phyloP scores from a whole-genome alignment of 2,113 vertebrate genomes.

The Erythrolamprus reginae region DNA sequence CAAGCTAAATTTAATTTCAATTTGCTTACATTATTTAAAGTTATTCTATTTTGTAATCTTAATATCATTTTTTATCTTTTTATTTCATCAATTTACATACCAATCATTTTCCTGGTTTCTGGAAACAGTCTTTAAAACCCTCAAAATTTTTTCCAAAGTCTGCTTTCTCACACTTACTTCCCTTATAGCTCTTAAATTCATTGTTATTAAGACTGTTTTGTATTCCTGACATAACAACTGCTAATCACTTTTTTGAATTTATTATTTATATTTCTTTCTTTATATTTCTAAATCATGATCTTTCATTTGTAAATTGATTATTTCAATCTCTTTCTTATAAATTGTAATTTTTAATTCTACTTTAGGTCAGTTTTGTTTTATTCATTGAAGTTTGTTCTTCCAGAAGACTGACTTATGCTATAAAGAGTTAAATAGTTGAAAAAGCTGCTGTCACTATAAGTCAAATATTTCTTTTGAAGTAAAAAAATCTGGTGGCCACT shows the following conservation, averaged over 20 bases:
- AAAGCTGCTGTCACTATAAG: neutral
- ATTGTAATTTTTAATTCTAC: too few relatives aligned
- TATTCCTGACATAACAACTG: too few relatives aligned
- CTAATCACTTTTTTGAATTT: too few relatives aligned
- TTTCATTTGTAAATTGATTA: too few relatives aligned
- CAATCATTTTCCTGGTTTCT: neutral
- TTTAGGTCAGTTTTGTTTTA: too few relatives aligned
- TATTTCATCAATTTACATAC: neutral
- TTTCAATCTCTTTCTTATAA: too few relatives aligned
- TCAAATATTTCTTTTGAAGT: neutral
- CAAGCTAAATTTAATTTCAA: neutral
- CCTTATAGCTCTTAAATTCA: too few relatives aligned
- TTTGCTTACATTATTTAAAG: neutral
- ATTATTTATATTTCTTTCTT: too few relatives aligned
- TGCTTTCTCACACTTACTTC: too few relatives aligned
- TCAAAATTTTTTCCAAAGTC: neutral
- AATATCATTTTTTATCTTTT: neutral
- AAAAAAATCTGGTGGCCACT: neutral
- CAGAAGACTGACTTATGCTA: neutral
- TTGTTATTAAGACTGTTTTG: too few relatives aligned
- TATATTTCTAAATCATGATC: too few relatives aligned
- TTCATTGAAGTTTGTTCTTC: too few relatives aligned
- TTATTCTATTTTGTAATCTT: neutral
- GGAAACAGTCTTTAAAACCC: neutral
- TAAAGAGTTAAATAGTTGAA: neutral